phyloP scores from a whole-genome alignment of 2,888 invertebrate species.

The Dusona sp. region DNA sequence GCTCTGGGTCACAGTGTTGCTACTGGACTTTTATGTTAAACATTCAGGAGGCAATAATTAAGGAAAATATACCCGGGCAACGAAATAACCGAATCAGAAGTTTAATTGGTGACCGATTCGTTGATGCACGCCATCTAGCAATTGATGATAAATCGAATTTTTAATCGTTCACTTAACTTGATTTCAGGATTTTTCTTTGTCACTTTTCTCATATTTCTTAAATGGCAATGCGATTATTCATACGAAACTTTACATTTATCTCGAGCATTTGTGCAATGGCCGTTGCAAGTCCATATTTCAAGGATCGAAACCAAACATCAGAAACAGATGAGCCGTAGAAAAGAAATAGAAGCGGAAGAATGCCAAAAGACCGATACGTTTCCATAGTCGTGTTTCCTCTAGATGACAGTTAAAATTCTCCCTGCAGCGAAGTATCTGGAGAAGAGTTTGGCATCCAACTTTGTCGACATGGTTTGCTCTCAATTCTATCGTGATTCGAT shows the following conservation, averaged over 20 bases:
- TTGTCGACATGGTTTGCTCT: constrained; percentile 59
- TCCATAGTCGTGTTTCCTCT: constrained; percentile 19
- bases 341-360: background rate
- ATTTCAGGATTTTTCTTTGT: no score
- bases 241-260: background rate
- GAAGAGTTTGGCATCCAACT: constrained; percentile 53
- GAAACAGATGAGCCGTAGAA: constrained; percentile 2
- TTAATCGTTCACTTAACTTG: background rate
- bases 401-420: constrained; percentile 21
- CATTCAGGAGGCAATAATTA: background rate
- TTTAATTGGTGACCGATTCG: background rate
- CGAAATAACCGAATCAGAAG: background rate
- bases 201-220: background rate
- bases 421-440: constrained; percentile 24
- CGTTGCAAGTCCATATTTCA: constrained; percentile 3
- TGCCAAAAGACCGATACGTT: constrained; percentile 18
- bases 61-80: background rate
- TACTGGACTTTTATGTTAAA: background rate
- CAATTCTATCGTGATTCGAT: constrained; percentile 69
- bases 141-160: background rate
- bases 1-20: constrained; percentile 21
- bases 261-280: no score
- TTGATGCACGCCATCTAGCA: background rate
- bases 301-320: constrained; percentile 7
- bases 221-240: background rate